Conservation (phyloP, 2,888 invertebrate genomes). For the Apodemia duryi region DNA sequence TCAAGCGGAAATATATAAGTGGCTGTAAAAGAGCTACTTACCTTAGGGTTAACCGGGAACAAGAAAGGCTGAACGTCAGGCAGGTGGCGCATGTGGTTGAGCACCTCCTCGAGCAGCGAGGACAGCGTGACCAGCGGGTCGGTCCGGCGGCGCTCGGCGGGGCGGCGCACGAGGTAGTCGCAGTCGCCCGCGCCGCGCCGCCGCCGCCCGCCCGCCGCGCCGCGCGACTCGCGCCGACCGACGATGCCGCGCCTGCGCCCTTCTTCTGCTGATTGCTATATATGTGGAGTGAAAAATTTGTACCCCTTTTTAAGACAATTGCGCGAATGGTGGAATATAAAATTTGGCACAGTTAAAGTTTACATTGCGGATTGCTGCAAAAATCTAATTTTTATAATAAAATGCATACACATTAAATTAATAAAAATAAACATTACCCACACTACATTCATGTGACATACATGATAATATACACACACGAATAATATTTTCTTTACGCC, state of each 20-base stretch:
- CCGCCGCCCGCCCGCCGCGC: conserved; percentile 54
- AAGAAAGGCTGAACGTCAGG: conserved; percentile 96
- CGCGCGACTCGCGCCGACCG: conserved; percentile 79
- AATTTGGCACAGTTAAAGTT: no score
- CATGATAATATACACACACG: no score
- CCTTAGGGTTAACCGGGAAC: conserved; percentile 96
- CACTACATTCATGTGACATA: no score
- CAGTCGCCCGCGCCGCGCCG: conserved; percentile 68
- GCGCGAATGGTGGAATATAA: no score
- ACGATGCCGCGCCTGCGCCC: conserved; percentile 84
- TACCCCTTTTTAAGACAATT: no score
- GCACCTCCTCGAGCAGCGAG: conserved; percentile 92
- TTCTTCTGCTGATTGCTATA: conserved; percentile 88
- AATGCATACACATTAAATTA: no score
- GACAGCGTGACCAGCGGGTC: conserved; percentile 98
- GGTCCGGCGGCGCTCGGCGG: conserved; percentile 92
- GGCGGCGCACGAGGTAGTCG: conserved; percentile 88
- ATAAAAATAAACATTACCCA: no score
- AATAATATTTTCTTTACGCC: no score
- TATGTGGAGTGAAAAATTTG: no score
- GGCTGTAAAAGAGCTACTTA: conserved; percentile 41
- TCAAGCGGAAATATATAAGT: no score
- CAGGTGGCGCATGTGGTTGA: conserved; percentile 94
- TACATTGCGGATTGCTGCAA: no score
- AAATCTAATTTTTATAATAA: no score